Evolutionary conservation across 2,888 invertebrate species (phyloP), one percentile per base, ranked within the genome.

Genomic region (Athrips mouffetella): DNA sequence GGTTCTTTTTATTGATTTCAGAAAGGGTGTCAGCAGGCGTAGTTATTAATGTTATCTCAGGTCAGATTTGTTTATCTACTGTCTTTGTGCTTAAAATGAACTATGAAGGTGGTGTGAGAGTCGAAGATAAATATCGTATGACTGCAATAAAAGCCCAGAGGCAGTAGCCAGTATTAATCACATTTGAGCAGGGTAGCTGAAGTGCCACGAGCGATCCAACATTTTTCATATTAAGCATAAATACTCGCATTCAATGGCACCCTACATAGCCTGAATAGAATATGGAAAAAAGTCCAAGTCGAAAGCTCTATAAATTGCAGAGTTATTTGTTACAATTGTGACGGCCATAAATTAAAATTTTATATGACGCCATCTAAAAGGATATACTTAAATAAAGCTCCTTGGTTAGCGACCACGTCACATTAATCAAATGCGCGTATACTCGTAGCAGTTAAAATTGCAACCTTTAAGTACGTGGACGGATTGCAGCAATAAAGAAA

Each of bases 201-300:
- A 23, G 7, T 15, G 16, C 27, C 16, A 15, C 7, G 15, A 27
- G 44, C 41, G 15, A 31, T 45, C 35, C 35, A 45, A 40, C 30
- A 29, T 25, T 45, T 30, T 49, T 50, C 35, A 55, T 48, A 35
- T 45, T 25, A 20, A n/a, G 40, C 20, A 30, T 37, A 37, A 30
- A 33, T 47, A 33, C n/a, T 37, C 5, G 21, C 40, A 31, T n/a
- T 18, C 23, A 37, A 27, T 23, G 5, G 42, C 33, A 25, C 35
- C 18, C 16, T 7, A 25, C 25, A 25, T 25, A 25, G n/a, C 30
- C 31, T 5, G 16, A 2, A 3, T 21, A n/a, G 20, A 40, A 40
- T 23, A 13, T 23, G 20, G 40, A 10, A 40, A 40, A 40, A 40
- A 23, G 30, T 31, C 18, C 21, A 45, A 45, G 33, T 33, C 11